These are phyloP conservation scores for Miniopterus natalensis DNA, from an alignment of 2,113 vertebrate species.

Conservation along the genomic window DNA sequence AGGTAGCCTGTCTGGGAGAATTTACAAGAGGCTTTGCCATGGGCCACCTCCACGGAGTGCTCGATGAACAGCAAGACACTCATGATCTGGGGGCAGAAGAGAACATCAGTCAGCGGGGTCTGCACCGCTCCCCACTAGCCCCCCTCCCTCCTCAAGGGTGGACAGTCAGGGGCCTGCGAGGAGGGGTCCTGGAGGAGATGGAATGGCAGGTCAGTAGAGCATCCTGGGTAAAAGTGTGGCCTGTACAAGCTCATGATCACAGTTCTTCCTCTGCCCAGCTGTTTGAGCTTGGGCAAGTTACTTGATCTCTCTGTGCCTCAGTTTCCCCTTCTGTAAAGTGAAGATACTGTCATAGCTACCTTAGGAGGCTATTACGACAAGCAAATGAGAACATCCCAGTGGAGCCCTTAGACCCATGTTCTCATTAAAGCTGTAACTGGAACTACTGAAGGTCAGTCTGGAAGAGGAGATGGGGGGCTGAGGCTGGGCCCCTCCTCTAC, in stretches of 20 bases:
- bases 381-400: neutral
- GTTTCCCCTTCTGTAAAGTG: neutral
- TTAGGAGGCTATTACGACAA: neutral
- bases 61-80: slow-evolving; percentile 86
- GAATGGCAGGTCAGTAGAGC: fast-evolving
- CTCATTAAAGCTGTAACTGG: neutral
- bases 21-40: slow-evolving; percentile 82
- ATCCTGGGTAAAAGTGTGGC: neutral
- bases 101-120: fast-evolving
- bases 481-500: neutral
- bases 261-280: neutral
- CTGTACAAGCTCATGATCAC: neutral
- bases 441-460: neutral
- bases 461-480: fast-evolving
- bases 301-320: neutral
- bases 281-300: neutral
- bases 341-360: neutral
- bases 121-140: fast-evolving
- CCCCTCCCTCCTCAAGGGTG: fast-evolving
- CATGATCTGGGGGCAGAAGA: slow-evolving; percentile 82
- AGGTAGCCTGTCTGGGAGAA: slow-evolving; percentile 82
- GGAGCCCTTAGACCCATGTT: neutral
- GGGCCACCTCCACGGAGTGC: slow-evolving; percentile 86
- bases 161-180: neutral
- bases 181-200: too few relatives aligned